phyloP scores from a whole-genome alignment of 1,140 invertebrate genomes.

The Aplysia californica region DNA sequence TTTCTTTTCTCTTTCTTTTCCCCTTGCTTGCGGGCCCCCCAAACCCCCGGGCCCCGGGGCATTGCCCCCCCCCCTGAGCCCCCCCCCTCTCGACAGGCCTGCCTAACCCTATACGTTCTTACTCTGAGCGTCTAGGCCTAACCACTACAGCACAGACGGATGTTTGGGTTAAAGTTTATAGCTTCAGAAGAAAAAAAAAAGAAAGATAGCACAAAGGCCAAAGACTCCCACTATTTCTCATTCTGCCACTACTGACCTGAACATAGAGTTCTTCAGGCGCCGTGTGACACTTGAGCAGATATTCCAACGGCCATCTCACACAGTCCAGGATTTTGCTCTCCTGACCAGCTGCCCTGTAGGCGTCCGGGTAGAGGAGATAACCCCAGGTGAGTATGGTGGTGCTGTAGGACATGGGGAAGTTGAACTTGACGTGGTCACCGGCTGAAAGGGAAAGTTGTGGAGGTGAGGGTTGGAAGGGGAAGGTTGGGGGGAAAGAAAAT shows the following conservation, averaged over 20 bases:
- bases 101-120: not conserved
- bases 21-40: no score
- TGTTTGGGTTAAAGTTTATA: not conserved
- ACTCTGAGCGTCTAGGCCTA: not conserved
- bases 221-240: not conserved
- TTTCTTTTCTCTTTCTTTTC: no score
- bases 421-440: no score
- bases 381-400: no score
- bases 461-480: not conserved
- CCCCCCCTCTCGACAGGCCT: not conserved
- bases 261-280: not conserved
- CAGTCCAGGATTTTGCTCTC: not conserved
- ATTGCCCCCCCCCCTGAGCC: no score
- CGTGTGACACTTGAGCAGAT: no score
- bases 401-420: no score
- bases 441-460: not conserved
- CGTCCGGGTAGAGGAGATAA: no score
- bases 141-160: not conserved
- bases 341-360: not conserved
- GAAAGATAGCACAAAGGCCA: not conserved
- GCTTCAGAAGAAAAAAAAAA: not conserved
- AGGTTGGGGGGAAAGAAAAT: no score
- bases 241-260: not conserved
- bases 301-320: not conserved
- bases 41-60: no score